phyloP scores from a whole-genome alignment of 1,140 invertebrate species.

The Zaprionus tsacasi region DNA sequence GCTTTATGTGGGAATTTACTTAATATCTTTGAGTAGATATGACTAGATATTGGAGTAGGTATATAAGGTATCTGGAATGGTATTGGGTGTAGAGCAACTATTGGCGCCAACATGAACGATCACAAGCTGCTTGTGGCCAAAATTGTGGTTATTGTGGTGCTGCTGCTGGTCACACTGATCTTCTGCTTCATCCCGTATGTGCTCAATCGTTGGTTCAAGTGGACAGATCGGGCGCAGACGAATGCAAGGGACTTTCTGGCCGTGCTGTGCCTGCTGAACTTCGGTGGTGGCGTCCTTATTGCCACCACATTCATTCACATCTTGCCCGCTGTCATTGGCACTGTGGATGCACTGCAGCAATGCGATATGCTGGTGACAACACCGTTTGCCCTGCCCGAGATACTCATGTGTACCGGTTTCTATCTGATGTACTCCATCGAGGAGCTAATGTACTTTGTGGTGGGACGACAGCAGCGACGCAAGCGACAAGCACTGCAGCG shows the following conservation, averaged over 20 bases:
- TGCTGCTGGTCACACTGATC: conserved; percentile 88
- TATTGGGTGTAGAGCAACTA: conserved; percentile 5
- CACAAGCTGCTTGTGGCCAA: conserved; percentile 87
- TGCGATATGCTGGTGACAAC: conserved; percentile 85
- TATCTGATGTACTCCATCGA: conserved; percentile 94
- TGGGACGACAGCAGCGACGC: conserved; percentile 85
- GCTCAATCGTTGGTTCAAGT: conserved; percentile 87
- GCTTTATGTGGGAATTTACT: conserved; percentile 13
- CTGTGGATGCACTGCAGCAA: conserved; percentile 86
- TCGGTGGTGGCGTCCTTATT: conserved; percentile 95
- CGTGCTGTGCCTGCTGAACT: conserved; percentile 89
- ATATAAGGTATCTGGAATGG: conserved; percentile 17
- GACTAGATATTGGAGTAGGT: neutral
- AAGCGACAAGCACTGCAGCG: no score
- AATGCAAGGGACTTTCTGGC: conserved; percentile 84
- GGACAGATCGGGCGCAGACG: conserved; percentile 85
- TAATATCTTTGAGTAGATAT: conserved; percentile 22
- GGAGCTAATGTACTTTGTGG: conserved; percentile 89
- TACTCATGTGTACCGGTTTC: conserved; percentile 90
- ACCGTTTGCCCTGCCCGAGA: conserved; percentile 88
- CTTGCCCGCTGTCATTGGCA: conserved; percentile 92
- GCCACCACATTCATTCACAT: conserved; percentile 95
- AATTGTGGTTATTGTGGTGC: conserved; percentile 88
- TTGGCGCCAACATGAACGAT: conserved; percentile 35
- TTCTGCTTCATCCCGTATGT: conserved; percentile 89